A percentile compares a stretch with the other conserved stretches of the same genome.
Evolutionary conservation across 2,888 invertebrate genomes (phyloP).

Genomic region (Ectemnius lituratus): DNA sequence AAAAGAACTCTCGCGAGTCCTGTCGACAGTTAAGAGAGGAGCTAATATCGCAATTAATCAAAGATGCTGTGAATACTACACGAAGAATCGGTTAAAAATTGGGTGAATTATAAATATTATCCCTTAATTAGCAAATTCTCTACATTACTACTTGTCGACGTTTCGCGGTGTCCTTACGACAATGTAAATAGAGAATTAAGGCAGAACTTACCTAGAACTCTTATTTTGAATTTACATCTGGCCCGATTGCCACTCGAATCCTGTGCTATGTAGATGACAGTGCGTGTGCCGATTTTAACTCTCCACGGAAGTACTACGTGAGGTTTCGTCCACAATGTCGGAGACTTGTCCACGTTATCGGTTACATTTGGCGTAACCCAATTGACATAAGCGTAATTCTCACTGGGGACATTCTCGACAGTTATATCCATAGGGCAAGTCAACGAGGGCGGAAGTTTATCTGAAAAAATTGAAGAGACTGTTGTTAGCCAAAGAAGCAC

Average conservation of each 20-base stretch:
- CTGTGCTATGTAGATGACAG: slow-evolving; percentile 82
- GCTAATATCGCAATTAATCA: too few relatives aligned
- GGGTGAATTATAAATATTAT: too few relatives aligned
- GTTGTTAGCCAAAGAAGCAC: neutral
- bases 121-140: too few relatives aligned
- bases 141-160: too few relatives aligned
- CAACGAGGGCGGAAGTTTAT: slow-evolving; percentile 81
- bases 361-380: slow-evolving; percentile 78
- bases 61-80: too few relatives aligned
- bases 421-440: slow-evolving; percentile 80
- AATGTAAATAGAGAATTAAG: too few relatives aligned
- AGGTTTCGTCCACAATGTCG: slow-evolving; percentile 81
- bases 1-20: too few relatives aligned
- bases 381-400: slow-evolving; percentile 79
- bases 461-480: slow-evolving; percentile 70
- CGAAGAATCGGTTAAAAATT: too few relatives aligned
- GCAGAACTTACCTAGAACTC: slow-evolving; percentile 78
- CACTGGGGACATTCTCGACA: slow-evolving; percentile 77
- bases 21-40: too few relatives aligned
- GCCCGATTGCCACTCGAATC: slow-evolving; percentile 82
- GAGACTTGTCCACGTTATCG: slow-evolving; percentile 81
- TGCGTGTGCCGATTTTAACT: slow-evolving; percentile 81
- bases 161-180: neutral
- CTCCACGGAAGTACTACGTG: slow-evolving; percentile 80
- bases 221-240: slow-evolving; percentile 81